These are phyloP conservation scores for Drosophila stalkeri DNA, from an alignment of 2,888 invertebrate species.

Conservation along the genomic window DNA sequence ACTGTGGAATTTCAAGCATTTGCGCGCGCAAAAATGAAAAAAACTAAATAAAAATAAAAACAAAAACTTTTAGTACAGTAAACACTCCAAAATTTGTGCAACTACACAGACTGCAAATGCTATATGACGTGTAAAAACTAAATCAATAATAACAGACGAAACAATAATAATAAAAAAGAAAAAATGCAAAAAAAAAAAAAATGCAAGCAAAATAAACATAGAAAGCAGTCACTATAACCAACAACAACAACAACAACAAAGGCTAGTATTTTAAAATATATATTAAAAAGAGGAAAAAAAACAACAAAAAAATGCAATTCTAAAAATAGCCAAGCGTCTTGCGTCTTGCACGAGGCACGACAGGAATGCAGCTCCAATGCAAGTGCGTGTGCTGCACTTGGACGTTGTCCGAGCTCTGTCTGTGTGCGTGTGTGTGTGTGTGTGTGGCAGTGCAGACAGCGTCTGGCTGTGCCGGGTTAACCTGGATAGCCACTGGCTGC, in stretches of 20 bases:
- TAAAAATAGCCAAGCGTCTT: conserved; percentile 68
- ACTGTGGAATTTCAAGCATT: conserved; percentile 64
- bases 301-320: conserved; percentile 42
- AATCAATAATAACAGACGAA: conserved; percentile 55
- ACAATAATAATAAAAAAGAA: conserved; percentile 2
- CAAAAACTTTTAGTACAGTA: conserved; percentile 57
- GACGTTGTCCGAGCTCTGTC: conserved; percentile 19
- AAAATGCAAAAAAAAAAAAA: background rate
- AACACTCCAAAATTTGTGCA: conserved; percentile 48
- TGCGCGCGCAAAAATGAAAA: conserved; percentile 23
- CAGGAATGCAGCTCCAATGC: conserved; percentile 75
- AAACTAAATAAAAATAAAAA: background rate
- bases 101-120: conserved; percentile 20
- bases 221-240: conserved; percentile 12
- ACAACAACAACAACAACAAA: conserved; percentile 2
- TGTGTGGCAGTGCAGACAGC: conserved; percentile 54
- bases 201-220: background rate
- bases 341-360: conserved; percentile 58
- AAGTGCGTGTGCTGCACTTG: conserved; percentile 52
- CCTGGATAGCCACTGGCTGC: conserved; percentile 52
- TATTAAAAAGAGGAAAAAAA: conserved; percentile 6
- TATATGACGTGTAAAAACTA: conserved; percentile 50
- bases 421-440: conserved; percentile 14
- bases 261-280: conserved; percentile 13
- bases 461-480: conserved; percentile 64